Evolutionary conservation across 2,888 invertebrate genomes (phyloP), one percentile per base, ranked within the genome.

Genomic region (Barypeithes pellucidus): DNA sequence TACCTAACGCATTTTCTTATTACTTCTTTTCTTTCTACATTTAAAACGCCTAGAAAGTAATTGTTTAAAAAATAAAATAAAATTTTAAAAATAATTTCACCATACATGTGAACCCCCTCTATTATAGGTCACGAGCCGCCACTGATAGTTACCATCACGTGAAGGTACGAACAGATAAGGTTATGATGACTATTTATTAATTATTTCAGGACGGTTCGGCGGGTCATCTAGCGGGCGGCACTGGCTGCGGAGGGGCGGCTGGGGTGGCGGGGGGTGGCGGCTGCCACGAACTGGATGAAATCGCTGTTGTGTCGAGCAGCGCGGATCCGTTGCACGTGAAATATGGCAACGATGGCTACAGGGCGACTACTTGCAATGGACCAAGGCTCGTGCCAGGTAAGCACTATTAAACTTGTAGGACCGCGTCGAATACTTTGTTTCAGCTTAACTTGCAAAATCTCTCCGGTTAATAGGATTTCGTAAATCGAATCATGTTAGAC

Each of bases 231-330:
- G 88, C 89, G 79, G 87, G 88, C 75, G 75, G 65, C 75, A 81
- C 79, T 60, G 81, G 50, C 76, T 77, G 79, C 77, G 76, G 81
- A 75, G 73, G 72, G 18, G 62, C 70, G 76, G 59, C 80, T 79
- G 61, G 79, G 75, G 67, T 79, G 80, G 71, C 79, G 39, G 65
- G 79, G 77, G 67, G 82, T 81, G 65, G 85, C 84, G 86, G 86
- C 70, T 77, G 78, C 52, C 90, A 90, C 87, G 91, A 91, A 82
- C 86, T 91, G 77, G 91, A 91, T 81, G 91, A 91, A 86, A 91
- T 92, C 81, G 90, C 92, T 74, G 89, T 92, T 79, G 91, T 92
- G 77, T 90, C 90, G 60, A 86, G 86, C 76, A 88, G 88, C 80
- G 88, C 88, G 52, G 88, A 87, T 76, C 89, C 87, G 59, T 87